Evolutionary conservation across 2,797 vertebrate species (phyloP), one percentile per base, ranked within the genome.

Genomic region (Oceanodroma leucorhoa): DNA sequence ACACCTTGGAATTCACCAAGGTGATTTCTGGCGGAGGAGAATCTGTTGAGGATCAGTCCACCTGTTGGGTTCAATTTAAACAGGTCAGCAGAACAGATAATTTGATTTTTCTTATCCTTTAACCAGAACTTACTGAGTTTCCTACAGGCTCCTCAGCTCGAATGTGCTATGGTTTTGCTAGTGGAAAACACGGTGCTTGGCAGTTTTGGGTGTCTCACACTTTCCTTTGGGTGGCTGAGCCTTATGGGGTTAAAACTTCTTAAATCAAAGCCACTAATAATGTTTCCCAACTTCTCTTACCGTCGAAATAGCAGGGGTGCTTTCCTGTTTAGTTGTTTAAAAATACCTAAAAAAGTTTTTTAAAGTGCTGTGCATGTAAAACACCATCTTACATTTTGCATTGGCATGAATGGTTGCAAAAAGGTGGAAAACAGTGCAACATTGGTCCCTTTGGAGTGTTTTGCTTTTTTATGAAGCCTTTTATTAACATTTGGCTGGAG

Each of bases 181-280:
- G 2, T 32, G 26, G 72, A 86, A 83, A 81, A 78, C 0, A 0
- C 57, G n/a, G 7, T 61, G 29, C 11, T 13, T 76, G 48, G 32
- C 60, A 82, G 40, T 66, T 94, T 62, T 76, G 54, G 16, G 38
- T 18, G 32, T 79, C 23, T 86, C 48, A 84, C 22, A 6, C 12
- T 88, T 92, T 83, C 26, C 62, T 94, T 88, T 38, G 40, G 18
- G 23, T 92, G 24, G 18, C 6, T 69, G 54, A 83, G 22, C 14
- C 26, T 30, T 60, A 48, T 7, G 23, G 20, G 11, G 21, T 72
- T 72, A 84, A 75, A 75, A 34, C 4, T 46, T 83, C 27, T 81
- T 36, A 54, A 76, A 79, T 43, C 15, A 62, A 86, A 90, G 15
- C 9, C 27, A 14, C 4, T 38, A 65, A 4, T 27, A 81, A 45